These are phyloP conservation scores for Homarus americanus DNA, from an alignment of 1,140 invertebrate species.

Conservation along the genomic window DNA sequence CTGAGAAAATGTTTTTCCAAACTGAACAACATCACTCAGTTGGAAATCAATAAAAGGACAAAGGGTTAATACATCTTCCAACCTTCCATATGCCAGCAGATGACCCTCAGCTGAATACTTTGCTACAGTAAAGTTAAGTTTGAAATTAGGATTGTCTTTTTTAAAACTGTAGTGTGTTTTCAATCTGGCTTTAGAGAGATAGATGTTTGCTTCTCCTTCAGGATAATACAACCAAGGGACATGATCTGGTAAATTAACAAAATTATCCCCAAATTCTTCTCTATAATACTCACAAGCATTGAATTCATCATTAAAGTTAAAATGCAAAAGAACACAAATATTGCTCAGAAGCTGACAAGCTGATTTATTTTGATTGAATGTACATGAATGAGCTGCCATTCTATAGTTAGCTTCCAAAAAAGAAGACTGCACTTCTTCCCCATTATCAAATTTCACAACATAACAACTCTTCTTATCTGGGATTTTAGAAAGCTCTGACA, in stretches of 20 bases:
- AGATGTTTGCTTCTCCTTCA: slow-evolving; percentile 78
- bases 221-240: slow-evolving; percentile 82
- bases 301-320: slow-evolving; percentile 79
- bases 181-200: slow-evolving; percentile 80
- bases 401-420: slow-evolving; percentile 80
- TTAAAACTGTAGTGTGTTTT: slow-evolving; percentile 80
- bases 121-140: slow-evolving; percentile 78
- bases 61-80: slow-evolving; percentile 78
- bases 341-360: slow-evolving; percentile 86
- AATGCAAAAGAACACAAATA: slow-evolving; percentile 83
- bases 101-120: slow-evolving; percentile 76
- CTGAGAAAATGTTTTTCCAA: slow-evolving; percentile 81
- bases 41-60: slow-evolving; percentile 79
- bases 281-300: slow-evolving; percentile 79
- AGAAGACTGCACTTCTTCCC: slow-evolving; percentile 78
- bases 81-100: slow-evolving; percentile 69
- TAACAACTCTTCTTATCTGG: slow-evolving; percentile 77
- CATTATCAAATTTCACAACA: slow-evolving; percentile 77
- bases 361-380: slow-evolving; percentile 79
- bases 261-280: slow-evolving; percentile 78
- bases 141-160: slow-evolving; percentile 78
- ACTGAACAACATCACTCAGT: slow-evolving; percentile 81
- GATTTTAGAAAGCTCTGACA: slow-evolving; percentile 76
- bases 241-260: slow-evolving; percentile 76
- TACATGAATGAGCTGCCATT: slow-evolving; percentile 80